Evolutionary conservation across 2,888 invertebrate genomes (phyloP), one percentile per base, ranked within the genome.

Genomic region (Ectobius pallidus): DNA sequence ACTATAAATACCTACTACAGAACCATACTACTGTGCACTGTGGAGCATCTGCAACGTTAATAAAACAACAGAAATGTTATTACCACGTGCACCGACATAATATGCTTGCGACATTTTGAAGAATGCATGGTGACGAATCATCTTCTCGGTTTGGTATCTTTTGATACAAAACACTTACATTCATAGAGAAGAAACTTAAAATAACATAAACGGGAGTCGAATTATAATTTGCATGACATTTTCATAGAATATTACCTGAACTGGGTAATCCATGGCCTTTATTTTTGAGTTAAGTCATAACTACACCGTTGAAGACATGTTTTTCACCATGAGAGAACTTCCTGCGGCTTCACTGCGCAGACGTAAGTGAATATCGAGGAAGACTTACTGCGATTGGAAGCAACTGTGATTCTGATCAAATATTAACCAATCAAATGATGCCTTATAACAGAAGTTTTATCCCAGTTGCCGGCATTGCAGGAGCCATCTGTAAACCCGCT

Each of bases 281-380:
- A 69, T 70, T 70, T 72, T 70, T 74, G 55, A 74, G 73, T 75
- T 55, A 77, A 75, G 74, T 75, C 75, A 77, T 77, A 63, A 75
- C 75, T 73, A 76, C 71, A 65, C 44, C 1, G 44, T 44, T 30
- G 65, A 11, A 65, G 46, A 25, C 65, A 65, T 65, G 65, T 65
- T 46, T 58, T 46, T 27, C 65, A 65, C 65, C 46, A n/a, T 46
- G 65, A 30, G 46, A 65, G 46, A 27, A 65, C 65, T 65, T 65
- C 65, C 65, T 65, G 65, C 25, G 30, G 46, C 46, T 65, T 46
- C 65, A 20, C 11, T 65, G 46, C 65, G 65, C 65, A 65, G n/a
- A 46, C 65, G 46, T 65, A 14, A 27, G 3, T 14, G 1, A 3
- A 14, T n/a, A 58, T n/a, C 30, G 6, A n/a, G 4, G 20, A 58